Conservation (phyloP, 2,797 vertebrate genomes). For the Gymnothorax javanicus region DNA sequence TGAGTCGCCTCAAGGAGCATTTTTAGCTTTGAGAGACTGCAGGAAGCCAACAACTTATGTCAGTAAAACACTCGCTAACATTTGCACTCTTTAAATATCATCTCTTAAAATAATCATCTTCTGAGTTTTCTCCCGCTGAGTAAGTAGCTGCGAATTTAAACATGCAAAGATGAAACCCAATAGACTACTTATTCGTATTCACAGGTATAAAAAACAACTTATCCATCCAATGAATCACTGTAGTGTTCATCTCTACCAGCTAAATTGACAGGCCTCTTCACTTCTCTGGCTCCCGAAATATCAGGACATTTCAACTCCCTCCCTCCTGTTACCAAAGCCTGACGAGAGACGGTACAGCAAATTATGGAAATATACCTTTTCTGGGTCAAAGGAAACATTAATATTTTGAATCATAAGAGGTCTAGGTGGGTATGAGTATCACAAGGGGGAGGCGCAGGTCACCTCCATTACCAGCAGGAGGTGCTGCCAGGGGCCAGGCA, state of each 20-base stretch:
- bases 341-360: not conserved
- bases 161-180: constrained; percentile 22
- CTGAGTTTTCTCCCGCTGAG: not conserved
- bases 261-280: not conserved
- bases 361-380: constrained; percentile 17
- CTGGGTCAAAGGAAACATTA: constrained; percentile 33
- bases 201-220: not conserved
- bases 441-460: not conserved
- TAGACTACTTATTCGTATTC: constrained; percentile 37
- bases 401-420: not conserved
- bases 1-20: constrained; percentile 67
- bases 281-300: constrained; percentile 26
- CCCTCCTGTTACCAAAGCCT: constrained; percentile 43
- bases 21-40: constrained; percentile 64
- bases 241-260: not conserved
- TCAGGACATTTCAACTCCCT: constrained; percentile 57
- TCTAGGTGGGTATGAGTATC: not conserved
- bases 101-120: constrained; percentile 20
- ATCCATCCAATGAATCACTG: constrained; percentile 1
- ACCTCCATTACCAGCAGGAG: not conserved
- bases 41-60: constrained; percentile 63
- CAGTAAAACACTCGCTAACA: constrained; percentile 68
- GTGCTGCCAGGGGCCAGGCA: no score
- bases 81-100: constrained; percentile 55
- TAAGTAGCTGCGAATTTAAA: not conserved